Evolutionary conservation across 2,888 invertebrate species (phyloP).

Genomic region (Pandemis cinnamomeana): DNA sequence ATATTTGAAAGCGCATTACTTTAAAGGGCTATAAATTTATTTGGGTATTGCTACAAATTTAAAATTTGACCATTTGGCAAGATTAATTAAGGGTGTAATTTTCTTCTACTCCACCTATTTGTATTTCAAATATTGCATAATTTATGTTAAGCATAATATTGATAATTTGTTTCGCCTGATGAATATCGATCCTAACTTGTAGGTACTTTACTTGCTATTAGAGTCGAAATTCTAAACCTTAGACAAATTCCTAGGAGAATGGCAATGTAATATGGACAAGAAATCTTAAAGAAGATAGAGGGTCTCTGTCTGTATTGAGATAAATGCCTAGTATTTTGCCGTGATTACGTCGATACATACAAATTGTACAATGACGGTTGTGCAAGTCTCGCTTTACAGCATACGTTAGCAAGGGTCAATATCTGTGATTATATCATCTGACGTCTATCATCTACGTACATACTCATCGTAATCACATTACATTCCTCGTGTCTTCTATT

Average conservation of each 20-base stretch:
- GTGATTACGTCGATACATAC: conserved; percentile 31
- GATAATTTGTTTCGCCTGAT: not conserved
- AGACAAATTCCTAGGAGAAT: not conserved
- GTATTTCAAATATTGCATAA: not conserved
- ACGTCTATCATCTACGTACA: conserved; percentile 6
- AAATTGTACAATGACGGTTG: conserved; percentile 26
- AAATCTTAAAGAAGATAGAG: not conserved
- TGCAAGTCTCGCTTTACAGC: conserved; percentile 8
- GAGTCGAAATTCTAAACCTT: no score
- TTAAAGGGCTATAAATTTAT: no score
- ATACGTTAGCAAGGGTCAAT: conserved; percentile 37
- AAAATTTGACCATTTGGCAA: no score
- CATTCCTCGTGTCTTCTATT: conserved; percentile 1
- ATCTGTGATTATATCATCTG: conserved; percentile 27
- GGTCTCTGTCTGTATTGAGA: not conserved
- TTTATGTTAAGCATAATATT: not conserved
- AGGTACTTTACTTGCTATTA: no score
- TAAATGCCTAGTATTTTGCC: conserved; percentile 11
- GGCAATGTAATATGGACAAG: not conserved
- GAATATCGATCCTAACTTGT: not conserved
- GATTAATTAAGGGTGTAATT: no score
- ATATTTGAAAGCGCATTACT: no score
- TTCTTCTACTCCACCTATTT: no score
- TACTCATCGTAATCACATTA: conserved; percentile 2
- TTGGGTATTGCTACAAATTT: no score